phyloP scores from a whole-genome alignment of 2,888 invertebrate genomes.

The Rotaria magnacalcarata region DNA sequence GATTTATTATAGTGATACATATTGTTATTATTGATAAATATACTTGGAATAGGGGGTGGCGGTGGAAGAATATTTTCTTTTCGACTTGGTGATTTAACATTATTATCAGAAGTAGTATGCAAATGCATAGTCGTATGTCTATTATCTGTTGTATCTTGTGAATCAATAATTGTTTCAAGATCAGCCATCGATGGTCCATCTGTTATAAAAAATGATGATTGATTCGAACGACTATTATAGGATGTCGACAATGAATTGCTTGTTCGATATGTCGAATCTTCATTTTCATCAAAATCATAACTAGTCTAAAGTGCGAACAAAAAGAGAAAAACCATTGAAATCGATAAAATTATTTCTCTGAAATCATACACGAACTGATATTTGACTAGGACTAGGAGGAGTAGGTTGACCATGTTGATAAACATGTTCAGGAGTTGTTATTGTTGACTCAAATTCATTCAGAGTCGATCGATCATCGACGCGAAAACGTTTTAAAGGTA shows the following conservation, averaged over 20 bases:
- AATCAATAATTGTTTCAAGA: neutral
- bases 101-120: neutral
- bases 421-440: neutral
- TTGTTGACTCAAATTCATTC: neutral
- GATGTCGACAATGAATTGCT: neutral
- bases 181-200: neutral
- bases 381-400: neutral
- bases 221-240: neutral
- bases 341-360: too few relatives aligned
- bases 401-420: slow-evolving; percentile 17
- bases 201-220: neutral
- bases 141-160: neutral
- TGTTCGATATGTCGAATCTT: neutral
- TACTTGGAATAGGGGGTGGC: neutral
- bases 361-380: neutral
- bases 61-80: neutral
- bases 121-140: neutral
- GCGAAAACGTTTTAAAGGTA: neutral
- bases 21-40: neutral
- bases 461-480: neutral
- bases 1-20: neutral
- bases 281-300: neutral
- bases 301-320: neutral
- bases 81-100: neutral
- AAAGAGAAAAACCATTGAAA: neutral